Base-by-base conservation (phyloP, 1,140 invertebrate species). In the Aporrectodea caliginosa region DNA sequence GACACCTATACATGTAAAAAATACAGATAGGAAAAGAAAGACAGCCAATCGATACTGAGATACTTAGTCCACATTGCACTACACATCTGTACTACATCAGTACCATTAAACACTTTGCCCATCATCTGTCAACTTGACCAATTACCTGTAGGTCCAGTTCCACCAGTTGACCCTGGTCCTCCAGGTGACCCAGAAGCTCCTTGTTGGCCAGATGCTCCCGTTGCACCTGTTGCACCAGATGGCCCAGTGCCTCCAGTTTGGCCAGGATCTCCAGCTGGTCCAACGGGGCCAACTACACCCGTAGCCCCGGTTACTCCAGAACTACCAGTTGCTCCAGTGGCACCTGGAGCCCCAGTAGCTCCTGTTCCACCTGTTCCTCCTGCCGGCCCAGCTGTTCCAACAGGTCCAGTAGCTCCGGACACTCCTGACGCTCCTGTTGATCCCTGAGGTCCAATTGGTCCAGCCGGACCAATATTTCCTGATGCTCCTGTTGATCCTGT, bases 211-310 rank as follows among this genome's bases (percentile, higher is more conserved):
- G 43, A 58, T 58, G 43, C 6, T 58, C 43, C 43, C 6, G 6
- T 58, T 58, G 43, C 43, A 58, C 43, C 73, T 30, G 73, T 30
- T 6, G 73, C 27, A 22, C 73, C 73, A 31, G 73, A 75, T 75
- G 70, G 2, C 12, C 70, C 70, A 14, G 70, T n/a, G 70, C 70
- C 27, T 72, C 70, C 70, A 72, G n/a, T 31, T 72, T 6, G 27
- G 27, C 70, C 70, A 72, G 70, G 27, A 72, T 2, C 30, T 14
- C 70, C 70, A 68, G 58, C 58, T 68, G 58, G 58, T 14, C 58
- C 58, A n/a, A n/a, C 12, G 58, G 58, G 58, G 12, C 70, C 27
- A n/a, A 58, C 43, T 58, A 12, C 43, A n/a, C 43, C 22, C 6
- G 43, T 58, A 58, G 43, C 43, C 43, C 43, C 22, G 6, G 43